Evolutionary conservation across 37 sponge, comb jelly and placozoan species (phyloP).

Genomic region (Hormiphora californensis): DNA sequence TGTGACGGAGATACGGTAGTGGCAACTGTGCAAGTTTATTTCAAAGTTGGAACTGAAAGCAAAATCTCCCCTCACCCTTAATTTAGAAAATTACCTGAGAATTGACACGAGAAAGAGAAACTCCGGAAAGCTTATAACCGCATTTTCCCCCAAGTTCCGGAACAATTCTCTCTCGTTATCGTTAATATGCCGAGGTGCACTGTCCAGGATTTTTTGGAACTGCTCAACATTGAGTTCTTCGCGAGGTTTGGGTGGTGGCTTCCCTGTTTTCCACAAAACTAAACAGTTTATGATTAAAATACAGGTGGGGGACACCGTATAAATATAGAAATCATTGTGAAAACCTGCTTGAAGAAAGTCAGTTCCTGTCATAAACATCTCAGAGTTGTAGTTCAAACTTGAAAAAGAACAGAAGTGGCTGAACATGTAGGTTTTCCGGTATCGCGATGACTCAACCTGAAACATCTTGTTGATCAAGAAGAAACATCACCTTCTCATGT

Average conservation of each 20-base stretch:
- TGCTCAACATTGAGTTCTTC: neutral
- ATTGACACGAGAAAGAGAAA: constrained; percentile 43
- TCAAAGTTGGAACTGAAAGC: no score
- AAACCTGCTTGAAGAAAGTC: constrained; percentile 35
- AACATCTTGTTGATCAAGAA: neutral
- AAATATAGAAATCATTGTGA: neutral
- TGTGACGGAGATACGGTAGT: no score
- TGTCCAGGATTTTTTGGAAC: neutral
- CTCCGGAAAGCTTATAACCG: constrained; percentile 43
- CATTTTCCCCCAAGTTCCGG: neutral
- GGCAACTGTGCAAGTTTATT: no score
- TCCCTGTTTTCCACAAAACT: constrained; percentile 20
- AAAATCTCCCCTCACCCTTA: no score
- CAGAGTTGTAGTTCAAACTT: constrained; percentile 1
- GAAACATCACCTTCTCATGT: no score
- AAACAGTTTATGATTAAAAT: neutral
- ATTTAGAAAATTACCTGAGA: no score
- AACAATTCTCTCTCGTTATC: neutral
- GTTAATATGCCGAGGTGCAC: neutral
- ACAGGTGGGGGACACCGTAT: neutral
- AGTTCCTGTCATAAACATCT: constrained; percentile 30
- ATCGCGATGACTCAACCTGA: neutral
- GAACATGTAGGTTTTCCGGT: constrained; percentile 29
- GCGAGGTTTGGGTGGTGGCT: neutral
- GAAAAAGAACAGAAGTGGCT: constrained; percentile 45